A percentile compares a stretch with the other conserved stretches of the same genome.
phyloP scores from a whole-genome alignment of 2,113 vertebrate species.

The Piprites chloris region DNA sequence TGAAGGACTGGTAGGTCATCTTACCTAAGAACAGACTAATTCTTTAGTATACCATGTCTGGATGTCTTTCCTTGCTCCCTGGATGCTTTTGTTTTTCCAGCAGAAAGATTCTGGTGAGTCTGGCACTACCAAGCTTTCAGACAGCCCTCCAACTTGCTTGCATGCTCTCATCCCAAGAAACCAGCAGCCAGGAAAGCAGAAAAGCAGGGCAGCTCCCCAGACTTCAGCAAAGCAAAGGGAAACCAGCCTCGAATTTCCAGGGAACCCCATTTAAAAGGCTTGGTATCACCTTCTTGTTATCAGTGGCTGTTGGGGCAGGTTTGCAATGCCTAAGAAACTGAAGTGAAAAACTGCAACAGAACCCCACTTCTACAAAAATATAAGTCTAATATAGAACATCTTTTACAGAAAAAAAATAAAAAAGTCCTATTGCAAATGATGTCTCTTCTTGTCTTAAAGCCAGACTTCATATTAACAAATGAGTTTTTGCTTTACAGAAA shows the following conservation, averaged over 20 bases:
- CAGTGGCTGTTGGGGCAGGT: neutral
- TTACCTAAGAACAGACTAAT: neutral
- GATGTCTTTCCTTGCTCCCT: neutral
- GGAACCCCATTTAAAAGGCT: neutral
- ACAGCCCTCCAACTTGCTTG: neutral
- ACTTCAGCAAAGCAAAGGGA: neutral
- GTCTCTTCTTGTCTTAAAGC: neutral
- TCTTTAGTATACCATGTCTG: neutral
- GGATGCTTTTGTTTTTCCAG: neutral
- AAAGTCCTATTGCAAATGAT: neutral
- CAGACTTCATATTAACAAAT: slow-evolving; percentile 66
- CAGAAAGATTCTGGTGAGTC: neutral
- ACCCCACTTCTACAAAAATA: neutral
- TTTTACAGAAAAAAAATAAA: neutral
- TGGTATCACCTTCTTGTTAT: neutral
- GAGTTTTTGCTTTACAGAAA: slow-evolving; percentile 46
- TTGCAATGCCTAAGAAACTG: neutral
- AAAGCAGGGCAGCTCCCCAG: neutral
- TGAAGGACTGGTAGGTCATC: neutral
- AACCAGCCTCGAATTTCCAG: neutral
- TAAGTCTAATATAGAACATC: neutral
- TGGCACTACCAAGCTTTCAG: neutral
- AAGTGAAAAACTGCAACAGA: neutral
- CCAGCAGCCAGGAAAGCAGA: neutral
- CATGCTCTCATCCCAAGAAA: fast-evolving